A percentile compares a stretch with the other conserved stretches of the same genome.
Evolutionary conservation across 2,888 invertebrate genomes (phyloP).

Genomic region (Machimus atricapillus): DNA sequence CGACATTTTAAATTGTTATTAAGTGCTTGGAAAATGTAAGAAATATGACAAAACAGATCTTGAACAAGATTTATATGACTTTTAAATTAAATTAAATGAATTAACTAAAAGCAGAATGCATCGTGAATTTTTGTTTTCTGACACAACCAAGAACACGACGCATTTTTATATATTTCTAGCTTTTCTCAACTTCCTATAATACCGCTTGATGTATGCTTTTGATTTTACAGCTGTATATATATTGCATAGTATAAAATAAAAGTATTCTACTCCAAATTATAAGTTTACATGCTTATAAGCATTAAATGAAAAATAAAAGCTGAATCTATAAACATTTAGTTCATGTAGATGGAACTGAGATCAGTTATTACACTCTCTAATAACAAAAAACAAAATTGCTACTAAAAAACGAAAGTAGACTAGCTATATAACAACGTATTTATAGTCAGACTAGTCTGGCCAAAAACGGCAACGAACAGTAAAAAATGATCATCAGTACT

Average conservation of each 20-base stretch:
- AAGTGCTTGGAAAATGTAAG: slow-evolving; percentile 14
- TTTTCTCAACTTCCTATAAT: background rate
- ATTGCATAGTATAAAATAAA: background rate
- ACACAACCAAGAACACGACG: background rate
- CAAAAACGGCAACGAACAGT: slow-evolving; percentile 5
- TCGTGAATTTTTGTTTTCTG: background rate
- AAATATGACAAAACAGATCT: slow-evolving; percentile 9
- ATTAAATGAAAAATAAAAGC: background rate
- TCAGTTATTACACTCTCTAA: background rate
- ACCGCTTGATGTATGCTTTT: background rate
- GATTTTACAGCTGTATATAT: background rate
- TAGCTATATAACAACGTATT: slow-evolving; percentile 39
- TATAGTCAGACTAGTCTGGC: slow-evolving; percentile 52
- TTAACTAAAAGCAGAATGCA: background rate
- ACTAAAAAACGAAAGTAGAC: background rate
- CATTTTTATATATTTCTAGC: background rate
- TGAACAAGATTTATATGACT: background rate
- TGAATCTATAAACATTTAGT: background rate
- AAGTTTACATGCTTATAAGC: background rate
- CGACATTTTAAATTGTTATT: slow-evolving; percentile 34
- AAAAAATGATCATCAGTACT: slow-evolving; percentile 48
- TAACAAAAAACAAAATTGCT: background rate
- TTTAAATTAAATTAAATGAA: background rate
- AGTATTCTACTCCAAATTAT: background rate
- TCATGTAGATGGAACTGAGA: background rate